Evolutionary conservation across 2,113 vertebrate species (phyloP), one percentile per base, ranked within the genome.

Genomic region (Fregetta grallaria): DNA sequence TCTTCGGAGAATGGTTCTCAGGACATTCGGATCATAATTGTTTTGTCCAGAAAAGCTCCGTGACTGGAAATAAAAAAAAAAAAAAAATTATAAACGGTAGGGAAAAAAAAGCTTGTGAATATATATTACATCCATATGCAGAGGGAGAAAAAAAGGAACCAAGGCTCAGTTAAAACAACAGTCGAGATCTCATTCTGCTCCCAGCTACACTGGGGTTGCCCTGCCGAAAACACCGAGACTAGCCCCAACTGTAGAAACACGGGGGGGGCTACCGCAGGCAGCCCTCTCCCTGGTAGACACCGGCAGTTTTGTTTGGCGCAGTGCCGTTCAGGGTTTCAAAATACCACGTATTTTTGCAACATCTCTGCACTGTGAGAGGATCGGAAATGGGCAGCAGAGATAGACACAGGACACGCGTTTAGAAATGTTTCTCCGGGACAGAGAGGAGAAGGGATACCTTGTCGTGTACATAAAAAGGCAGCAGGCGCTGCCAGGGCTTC

Each of bases 1-100:
- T 97, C 95, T 90, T 96, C 52, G 40, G 96, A 97, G 95, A 66
- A 80, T 92, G 74, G 26, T 97, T 97, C 92, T 84, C 95, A 96
- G 96, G 96, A 94, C 86, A 16, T 94, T 97, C n/a, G 36, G 80
- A 90, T 96, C 80, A 70, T 94, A 97, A 95, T 90, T 97, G 95
- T 97, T 96, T 92, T 91, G 95, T 96, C 90, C 96, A 97, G 95
- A 96, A 95, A 92, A 96, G 18, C 87, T 88, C 77, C 9, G 26
- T 95, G 93, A 95, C 94, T 97, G 96, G 89, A 96, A 97, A 96
- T 59, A 14, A 55, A 52, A 58, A 77, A 83, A 92, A 68, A 63
- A 88, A 70, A 23, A 50, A 30, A 36, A 77, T 72, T 63, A 56
- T 59, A 76, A 87, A 92, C 2, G 11, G 56, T 56, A 77, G 55